A percentile compares a stretch with the other conserved stretches of the same genome.
Conservation (phyloP, 2,113 vertebrate species). For the Hepsetus odoe region DNA sequence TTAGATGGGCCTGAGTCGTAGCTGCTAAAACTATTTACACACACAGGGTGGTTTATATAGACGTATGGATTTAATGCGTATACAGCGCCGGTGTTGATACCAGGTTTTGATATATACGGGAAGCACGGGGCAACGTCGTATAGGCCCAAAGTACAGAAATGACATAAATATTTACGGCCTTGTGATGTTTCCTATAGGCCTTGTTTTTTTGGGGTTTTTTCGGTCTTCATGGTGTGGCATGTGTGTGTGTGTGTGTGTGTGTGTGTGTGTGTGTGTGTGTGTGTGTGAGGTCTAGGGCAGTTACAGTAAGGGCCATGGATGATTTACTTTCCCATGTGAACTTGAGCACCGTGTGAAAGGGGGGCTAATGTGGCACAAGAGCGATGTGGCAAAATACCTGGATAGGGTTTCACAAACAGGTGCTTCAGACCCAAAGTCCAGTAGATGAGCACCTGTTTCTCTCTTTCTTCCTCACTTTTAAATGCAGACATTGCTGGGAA, state of each 20-base stretch:
- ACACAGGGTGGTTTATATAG: background rate
- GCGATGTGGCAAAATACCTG: slow-evolving; percentile 78
- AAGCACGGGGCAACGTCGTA: background rate
- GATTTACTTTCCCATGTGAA: slow-evolving; percentile 43
- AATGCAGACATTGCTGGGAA: too few species aligned
- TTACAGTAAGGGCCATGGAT: slow-evolving; percentile 9
- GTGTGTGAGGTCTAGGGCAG: slow-evolving; percentile 40
- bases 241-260: background rate
- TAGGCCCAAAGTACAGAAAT: background rate
- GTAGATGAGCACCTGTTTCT: slow-evolving; percentile 80
- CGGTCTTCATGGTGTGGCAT: background rate
- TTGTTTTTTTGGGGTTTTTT: too few species aligned
- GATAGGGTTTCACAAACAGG: slow-evolving; percentile 84
- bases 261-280: slow-evolving; percentile 25
- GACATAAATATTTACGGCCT: background rate
- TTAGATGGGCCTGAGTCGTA: background rate
- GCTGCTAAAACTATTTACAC: background rate
- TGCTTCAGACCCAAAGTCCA: slow-evolving; percentile 69
- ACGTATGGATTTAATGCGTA: background rate
- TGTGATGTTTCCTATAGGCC: background rate
- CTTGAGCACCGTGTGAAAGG: slow-evolving; percentile 67
- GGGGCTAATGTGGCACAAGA: slow-evolving; percentile 50
- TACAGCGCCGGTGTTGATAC: background rate
- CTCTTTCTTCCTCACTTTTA: background rate
- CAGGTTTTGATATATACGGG: background rate